phyloP scores from a whole-genome alignment of 2,888 invertebrate genomes.

The Esperia sulphurella region DNA sequence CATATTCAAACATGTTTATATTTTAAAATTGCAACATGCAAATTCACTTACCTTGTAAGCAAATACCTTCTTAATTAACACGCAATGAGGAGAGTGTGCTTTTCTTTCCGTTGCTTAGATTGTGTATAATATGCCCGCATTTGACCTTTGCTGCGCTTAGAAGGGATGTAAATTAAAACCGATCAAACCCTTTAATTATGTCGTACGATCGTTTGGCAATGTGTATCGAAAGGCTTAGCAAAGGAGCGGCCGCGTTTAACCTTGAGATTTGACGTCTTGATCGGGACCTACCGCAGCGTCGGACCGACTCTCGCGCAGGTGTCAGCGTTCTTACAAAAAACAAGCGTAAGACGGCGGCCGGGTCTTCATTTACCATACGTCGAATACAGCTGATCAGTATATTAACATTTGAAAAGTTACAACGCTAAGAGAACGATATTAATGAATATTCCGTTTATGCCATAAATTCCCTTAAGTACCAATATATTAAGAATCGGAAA shows the following conservation, averaged over 20 bases:
- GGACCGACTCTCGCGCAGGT: slow-evolving; percentile 62
- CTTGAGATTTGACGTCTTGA: slow-evolving; percentile 78
- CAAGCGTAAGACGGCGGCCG: slow-evolving; percentile 69
- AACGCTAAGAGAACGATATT: background rate
- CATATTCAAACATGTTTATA: background rate
- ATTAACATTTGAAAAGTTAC: slow-evolving; percentile 41
- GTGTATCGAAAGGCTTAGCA: slow-evolving; percentile 57
- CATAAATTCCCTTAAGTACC: background rate
- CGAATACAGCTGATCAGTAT: slow-evolving; percentile 45
- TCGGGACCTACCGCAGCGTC: slow-evolving; percentile 76
- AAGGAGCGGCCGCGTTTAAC: slow-evolving; percentile 58
- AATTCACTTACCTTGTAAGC: background rate
- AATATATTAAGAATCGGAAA: slow-evolving; percentile 1
- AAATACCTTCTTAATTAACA: no score
- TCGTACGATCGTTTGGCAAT: slow-evolving; percentile 18
- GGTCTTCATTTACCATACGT: slow-evolving; percentile 55
- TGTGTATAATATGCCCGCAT: no score
- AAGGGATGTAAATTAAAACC: slow-evolving; percentile 10
- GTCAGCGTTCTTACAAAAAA: slow-evolving; percentile 64
- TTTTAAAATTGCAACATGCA: background rate
- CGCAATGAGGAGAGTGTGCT: no score
- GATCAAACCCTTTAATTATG: slow-evolving; percentile 15
- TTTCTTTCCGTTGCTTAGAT: no score
- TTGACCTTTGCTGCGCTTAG: slow-evolving; percentile 6
- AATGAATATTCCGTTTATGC: background rate